Conservation (phyloP, 2,113 vertebrate species). For the Eretmochelys imbricata region DNA sequence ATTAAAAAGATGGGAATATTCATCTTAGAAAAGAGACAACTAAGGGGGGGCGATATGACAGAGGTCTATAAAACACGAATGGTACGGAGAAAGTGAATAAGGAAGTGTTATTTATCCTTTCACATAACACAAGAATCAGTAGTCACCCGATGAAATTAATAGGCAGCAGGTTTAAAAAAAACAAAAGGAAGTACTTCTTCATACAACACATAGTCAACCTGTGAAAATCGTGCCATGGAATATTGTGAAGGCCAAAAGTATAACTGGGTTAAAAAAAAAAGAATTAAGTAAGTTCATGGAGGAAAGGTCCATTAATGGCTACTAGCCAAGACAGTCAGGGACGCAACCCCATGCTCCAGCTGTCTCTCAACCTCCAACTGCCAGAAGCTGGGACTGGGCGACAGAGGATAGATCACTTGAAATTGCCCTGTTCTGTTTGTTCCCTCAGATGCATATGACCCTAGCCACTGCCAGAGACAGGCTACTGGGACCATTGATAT, state of each 20-base stretch:
- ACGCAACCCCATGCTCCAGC: background rate
- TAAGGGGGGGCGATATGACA: background rate
- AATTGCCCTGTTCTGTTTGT: background rate
- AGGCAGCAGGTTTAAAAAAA: background rate
- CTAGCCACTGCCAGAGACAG: background rate
- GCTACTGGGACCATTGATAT: background rate
- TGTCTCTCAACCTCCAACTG: background rate
- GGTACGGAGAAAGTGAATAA: background rate
- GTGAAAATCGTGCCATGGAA: background rate
- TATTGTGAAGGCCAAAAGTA: background rate
- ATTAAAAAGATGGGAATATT: background rate
- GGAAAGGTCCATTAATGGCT: background rate
- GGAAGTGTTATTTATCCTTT: background rate
- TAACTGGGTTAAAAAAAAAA: background rate
- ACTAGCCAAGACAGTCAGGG: background rate
- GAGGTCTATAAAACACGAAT: background rate
- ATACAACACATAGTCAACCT: background rate
- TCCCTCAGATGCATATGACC: background rate
- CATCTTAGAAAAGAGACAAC: background rate
- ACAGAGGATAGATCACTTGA: background rate
- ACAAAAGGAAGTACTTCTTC: background rate
- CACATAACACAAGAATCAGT: background rate
- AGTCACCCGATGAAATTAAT: background rate
- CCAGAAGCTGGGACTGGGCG: background rate
- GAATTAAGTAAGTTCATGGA: background rate